Evolutionary conservation across 2,888 invertebrate genomes (phyloP), one percentile per base, ranked within the genome.

Genomic region (Dryococelus australis): DNA sequence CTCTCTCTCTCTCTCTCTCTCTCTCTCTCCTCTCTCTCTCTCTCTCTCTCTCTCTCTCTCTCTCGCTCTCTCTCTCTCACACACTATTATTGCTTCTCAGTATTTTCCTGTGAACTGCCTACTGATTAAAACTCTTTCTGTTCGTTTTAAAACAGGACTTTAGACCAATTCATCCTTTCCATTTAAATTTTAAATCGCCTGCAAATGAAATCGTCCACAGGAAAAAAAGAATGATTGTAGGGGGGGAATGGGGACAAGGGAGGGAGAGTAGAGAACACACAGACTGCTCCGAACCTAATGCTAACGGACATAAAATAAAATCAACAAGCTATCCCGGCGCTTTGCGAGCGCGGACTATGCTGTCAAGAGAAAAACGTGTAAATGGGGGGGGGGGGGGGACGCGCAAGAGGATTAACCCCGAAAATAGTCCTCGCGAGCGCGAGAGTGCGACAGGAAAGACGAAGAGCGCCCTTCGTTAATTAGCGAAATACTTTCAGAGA

Each of bases 231-330:
- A 16, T 81, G 28, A 81, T 4, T 16, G 13, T 24, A n/a, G n/a
- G 28, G 24, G 43, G 43, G 28, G 43, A n/a, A 20, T 10, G 43
- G 20, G 10, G 28, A 10, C 0, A 4, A 20, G 27, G 83, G 83
- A 24, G 83, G 28, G 83, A 43, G 83, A 20, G 26, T 28, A n/a
- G 83, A 24, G 16, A 83, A 83, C 26, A 65, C 47, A 85, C 26
- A 43, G 8, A 8, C 65, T 26, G 20, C 26, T 27, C 43, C 20
- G 20, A 20, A 51, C 53, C 85, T 65, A 51, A 35, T 65, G 85
- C 85, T 53, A 85, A 85, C 53, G 27, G 65, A 35, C 24, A 65
- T 65, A 65, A 65, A 65, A 65, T 65, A 65, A 65, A 65, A 65
- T 65, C 65, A 65, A 65, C 65, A 65, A 65, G 65, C 65, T n/a